Conservation (phyloP, 2,113 vertebrate species). For the Aythya baeri region DNA sequence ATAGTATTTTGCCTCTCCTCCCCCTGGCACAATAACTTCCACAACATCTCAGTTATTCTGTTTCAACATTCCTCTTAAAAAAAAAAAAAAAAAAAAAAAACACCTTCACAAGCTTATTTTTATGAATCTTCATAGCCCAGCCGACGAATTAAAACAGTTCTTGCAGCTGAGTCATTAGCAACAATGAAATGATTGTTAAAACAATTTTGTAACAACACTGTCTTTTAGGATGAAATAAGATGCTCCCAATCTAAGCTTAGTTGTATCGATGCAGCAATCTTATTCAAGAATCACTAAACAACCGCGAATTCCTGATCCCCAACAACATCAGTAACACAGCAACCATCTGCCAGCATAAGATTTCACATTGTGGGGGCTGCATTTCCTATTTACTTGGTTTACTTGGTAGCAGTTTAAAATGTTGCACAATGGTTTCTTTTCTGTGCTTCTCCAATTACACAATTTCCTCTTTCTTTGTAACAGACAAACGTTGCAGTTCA, state of each 20-base stretch:
- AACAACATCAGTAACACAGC: not conserved
- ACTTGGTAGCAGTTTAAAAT: rapidly evolving
- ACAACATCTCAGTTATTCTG: not conserved
- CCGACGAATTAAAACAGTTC: not conserved
- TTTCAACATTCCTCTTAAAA: not conserved
- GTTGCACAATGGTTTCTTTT: rapidly evolving
- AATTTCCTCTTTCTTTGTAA: not conserved
- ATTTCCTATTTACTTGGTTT: not conserved
- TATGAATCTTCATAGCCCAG: not conserved
- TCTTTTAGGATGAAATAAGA: not conserved
- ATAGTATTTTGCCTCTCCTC: not conserved
- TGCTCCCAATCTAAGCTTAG: not conserved
- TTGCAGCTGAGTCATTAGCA: not conserved
- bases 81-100: not conserved
- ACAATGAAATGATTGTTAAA: not conserved
- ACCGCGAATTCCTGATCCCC: rapidly evolving
- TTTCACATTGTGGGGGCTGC: rapidly evolving
- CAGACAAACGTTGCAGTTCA: not conserved
- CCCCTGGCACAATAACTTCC: rapidly evolving
- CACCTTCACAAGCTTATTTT: not conserved
- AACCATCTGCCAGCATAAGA: not conserved
- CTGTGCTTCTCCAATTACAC: rapidly evolving
- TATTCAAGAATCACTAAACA: not conserved
- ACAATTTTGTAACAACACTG: not conserved
- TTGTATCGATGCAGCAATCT: not conserved